These are phyloP conservation scores for Catharus fuscescens DNA, from an alignment of 2,113 vertebrate genomes.

Conservation along the genomic window DNA sequence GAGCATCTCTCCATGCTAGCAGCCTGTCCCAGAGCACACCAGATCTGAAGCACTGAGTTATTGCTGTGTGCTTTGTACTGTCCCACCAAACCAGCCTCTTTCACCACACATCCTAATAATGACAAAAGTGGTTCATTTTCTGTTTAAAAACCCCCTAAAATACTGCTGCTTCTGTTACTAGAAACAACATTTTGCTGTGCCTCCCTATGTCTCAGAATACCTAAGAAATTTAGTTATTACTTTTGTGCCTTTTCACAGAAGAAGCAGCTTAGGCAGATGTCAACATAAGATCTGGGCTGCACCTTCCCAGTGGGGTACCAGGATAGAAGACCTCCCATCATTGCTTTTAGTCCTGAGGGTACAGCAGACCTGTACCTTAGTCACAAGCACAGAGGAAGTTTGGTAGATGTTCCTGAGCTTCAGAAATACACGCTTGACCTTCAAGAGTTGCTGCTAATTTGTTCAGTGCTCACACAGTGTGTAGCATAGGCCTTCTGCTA, in stretches of 20 bases:
- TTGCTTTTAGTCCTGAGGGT: not conserved
- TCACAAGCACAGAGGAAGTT: not conserved
- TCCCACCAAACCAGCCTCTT: rapidly evolving
- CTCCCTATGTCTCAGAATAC: not conserved
- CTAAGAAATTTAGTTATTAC: not conserved
- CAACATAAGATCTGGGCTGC: not conserved
- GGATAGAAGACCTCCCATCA: not conserved
- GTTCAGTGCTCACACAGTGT: not conserved
- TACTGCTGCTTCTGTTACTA: not conserved
- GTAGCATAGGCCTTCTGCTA: not conserved
- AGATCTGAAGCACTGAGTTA: rapidly evolving
- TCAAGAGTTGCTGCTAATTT: not conserved
- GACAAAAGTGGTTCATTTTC: not conserved
- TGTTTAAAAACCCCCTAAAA: not conserved
- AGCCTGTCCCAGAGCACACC: not conserved
- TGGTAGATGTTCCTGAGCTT: not conserved
- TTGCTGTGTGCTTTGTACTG: rapidly evolving
- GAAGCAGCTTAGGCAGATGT: not conserved
- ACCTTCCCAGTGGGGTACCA: not conserved
- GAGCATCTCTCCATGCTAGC: not conserved
- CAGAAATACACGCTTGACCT: not conserved
- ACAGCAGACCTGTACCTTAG: rapidly evolving
- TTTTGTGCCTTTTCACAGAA: not conserved
- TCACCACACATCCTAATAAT: rapidly evolving
- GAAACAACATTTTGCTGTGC: not conserved